These are phyloP conservation scores for Tachypleus tridentatus DNA, from an alignment of 1,140 invertebrate genomes.

Conservation along the genomic window DNA sequence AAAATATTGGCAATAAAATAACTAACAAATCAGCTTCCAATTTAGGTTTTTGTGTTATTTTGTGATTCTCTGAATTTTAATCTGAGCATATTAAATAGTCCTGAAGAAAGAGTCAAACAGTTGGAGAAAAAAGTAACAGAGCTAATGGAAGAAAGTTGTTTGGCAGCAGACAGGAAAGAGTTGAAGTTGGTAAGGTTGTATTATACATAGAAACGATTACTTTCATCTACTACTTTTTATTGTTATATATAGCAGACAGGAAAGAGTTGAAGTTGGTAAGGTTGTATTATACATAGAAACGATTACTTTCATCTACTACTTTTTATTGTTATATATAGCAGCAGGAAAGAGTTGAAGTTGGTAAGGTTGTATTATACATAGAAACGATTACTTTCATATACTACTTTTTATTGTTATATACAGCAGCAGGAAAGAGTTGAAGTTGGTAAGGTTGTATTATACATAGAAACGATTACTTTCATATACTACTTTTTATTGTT, in stretches of 20 bases:
- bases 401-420: too few relatives aligned
- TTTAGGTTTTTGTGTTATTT: too few relatives aligned
- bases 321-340: too few relatives aligned
- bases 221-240: too few relatives aligned
- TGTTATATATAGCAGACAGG: too few relatives aligned
- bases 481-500: too few relatives aligned
- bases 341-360: constrained; percentile 46
- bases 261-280: constrained; percentile 45
- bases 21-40: too few relatives aligned
- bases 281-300: neutral
- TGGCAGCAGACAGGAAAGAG: constrained; percentile 48
- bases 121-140: constrained; percentile 68
- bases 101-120: constrained; percentile 70
- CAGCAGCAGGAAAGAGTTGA: constrained; percentile 47
- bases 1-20: too few relatives aligned
- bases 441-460: constrained; percentile 32
- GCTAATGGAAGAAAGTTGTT: constrained; percentile 70
- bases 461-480: neutral
- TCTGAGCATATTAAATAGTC: constrained; percentile 37
- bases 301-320: constrained; percentile 9
- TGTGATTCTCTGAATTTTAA: too few relatives aligned
- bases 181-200: constrained; percentile 37
- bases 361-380: constrained; percentile 23
- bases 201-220: neutral
- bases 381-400: constrained; percentile 4